A percentile compares a stretch with the other conserved stretches of the same genome.
Conservation (phyloP, 2,797 vertebrate species). For the Xiphorhynchus erythropygius region DNA sequence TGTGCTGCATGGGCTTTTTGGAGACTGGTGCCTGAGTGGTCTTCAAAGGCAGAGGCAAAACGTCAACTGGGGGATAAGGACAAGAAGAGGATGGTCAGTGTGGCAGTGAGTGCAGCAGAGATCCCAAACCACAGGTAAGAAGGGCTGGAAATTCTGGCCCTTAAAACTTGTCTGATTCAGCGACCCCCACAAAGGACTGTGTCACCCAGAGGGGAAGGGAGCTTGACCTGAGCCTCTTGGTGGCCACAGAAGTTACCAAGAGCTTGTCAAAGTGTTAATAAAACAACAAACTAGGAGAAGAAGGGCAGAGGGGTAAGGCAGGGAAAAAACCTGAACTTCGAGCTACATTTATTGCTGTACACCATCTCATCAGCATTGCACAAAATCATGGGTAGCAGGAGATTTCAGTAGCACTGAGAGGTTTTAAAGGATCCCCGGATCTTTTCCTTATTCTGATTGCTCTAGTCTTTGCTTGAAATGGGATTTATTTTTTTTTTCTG, state of each 20-base stretch:
- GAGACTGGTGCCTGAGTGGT: neutral
- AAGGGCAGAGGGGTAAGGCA: neutral
- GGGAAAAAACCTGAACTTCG: neutral
- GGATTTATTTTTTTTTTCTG: neutral
- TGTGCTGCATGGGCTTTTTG: fast-evolving
- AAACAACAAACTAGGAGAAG: fast-evolving
- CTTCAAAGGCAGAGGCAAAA: neutral
- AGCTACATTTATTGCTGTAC: neutral
- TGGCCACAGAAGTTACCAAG: neutral
- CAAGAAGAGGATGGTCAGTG: neutral
- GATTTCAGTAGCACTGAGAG: neutral
- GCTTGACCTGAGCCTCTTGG: neutral
- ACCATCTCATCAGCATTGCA: neutral
- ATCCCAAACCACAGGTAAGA: neutral
- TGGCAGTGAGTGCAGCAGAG: neutral
- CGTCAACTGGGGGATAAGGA: conserved; percentile 1
- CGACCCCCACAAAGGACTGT: neutral
- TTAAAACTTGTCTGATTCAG: neutral
- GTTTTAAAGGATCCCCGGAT: neutral
- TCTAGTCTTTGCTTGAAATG: neutral
- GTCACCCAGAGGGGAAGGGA: neutral
- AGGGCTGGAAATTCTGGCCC: neutral
- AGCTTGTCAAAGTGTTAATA: neutral
- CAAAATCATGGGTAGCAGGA: neutral
- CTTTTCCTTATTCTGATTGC: neutral